Base-by-base conservation (phyloP, 2,113 vertebrate species). In the Hemibagrus wyckioides region DNA sequence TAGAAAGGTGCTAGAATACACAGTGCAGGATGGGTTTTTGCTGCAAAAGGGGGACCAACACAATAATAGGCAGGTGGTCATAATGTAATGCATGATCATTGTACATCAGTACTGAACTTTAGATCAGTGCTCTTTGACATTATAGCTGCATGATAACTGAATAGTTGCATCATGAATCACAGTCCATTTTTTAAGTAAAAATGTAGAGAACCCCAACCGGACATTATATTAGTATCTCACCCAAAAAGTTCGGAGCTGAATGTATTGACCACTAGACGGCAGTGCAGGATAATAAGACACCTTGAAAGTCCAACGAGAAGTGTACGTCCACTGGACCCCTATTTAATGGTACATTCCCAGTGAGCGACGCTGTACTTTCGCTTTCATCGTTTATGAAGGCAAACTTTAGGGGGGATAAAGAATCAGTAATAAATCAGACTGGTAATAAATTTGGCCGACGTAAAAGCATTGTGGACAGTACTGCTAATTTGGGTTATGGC, bases 401-500 rank as follows among this genome's bases (percentile, higher is more conserved):
- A 13, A 5, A 8, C 0, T 67, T 84, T 39, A 14, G 33, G 67
- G n/a, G n/a, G 65, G n/a, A 2, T 21, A 15, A 77, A 30, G 2
- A 28, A 30, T 30, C 15, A 77, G 13, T 10, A 71, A 71, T 71
- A 21, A 71, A 41, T 4, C 76, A 54, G 77, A 21, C 15, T 28
- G 50, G 5, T 48, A 83, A 14, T 39, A 2, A 57, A 36, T 11
- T 17, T 3, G 83, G 71, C 44, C 57, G 59, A 30, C 14, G 80
- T 81, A 1, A 21, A 44, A 14, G 21, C 4, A 2, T 11, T 65
- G 39, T 63, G 61, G 33, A 79, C 59, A 21, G 52, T n/a, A 2
- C 54, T 33, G 39, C 28, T 48, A 14, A 21, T 48, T 65, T 54
- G 33, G 41, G 56, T n/a, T 84, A 96, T 95, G 95, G 92, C 92